Evolutionary conservation across 2,113 vertebrate species (phyloP), one percentile per base, ranked within the genome.

Genomic region (Propithecus coquereli): DNA sequence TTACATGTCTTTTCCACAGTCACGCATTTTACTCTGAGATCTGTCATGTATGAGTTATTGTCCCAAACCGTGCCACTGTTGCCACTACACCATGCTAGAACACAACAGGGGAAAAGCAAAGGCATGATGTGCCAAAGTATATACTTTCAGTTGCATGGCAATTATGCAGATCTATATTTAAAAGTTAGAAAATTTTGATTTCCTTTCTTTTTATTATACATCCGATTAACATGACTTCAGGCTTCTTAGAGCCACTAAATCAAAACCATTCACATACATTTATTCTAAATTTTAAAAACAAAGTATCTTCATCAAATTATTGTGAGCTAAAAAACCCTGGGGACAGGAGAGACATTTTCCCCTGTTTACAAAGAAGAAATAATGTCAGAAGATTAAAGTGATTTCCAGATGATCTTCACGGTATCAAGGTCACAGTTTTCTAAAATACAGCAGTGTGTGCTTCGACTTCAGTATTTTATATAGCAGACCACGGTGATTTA

Each of bases 201-300:
- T 94, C 32, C 27, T 65, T 68, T 88, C 61, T 92, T 73, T 37
- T 73, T 66, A 54, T 54, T 18, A 54, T 18, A 47, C 23, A 59
- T 34, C 63, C 83, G 34, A 54, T 94, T 71, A 87, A 83, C 30
- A 80, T 27, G 25, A 79, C 30, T 63, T 63, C 23, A 92, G 32
- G 32, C 13, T 85, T 79, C 76, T 87, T 47, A 59, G 52, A 43
- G n/a, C 79, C 40, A 40, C 12, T 59, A 96, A 89, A 81, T 77
- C 79, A 86, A 89, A 66, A 27, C 37, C 25, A 89, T 85, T 87
- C 52, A 87, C 34, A 88, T 34, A 77, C 3, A 59, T 22, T 52
- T 43, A 92, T 85, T 95, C 50, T 91, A 70, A 88, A 87, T 25
- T 80, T 32, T 89, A 16, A 57, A 94, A 96, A 89, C 12, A 66